A percentile compares a stretch with the other conserved stretches of the same genome.
phyloP scores from a whole-genome alignment of 2,113 vertebrate species.

The Vombatus ursinus region DNA sequence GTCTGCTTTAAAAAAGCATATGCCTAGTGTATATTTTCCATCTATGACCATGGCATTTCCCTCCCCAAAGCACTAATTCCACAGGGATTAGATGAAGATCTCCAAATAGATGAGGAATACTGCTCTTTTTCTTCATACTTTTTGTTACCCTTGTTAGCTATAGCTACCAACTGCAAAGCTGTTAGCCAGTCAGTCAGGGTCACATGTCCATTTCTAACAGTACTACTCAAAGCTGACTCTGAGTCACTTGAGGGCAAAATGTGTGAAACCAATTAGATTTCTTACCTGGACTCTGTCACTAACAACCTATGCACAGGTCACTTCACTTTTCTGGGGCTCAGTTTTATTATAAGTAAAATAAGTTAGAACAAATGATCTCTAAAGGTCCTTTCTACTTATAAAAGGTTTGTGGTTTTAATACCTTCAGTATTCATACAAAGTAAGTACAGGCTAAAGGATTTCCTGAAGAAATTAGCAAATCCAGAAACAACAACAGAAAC shows the following conservation, averaged over 20 bases:
- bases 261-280: conserved; percentile 5
- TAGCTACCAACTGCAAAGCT: background rate
- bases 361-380: background rate
- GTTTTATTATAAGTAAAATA: background rate
- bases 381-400: background rate
- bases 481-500: conserved; percentile 25
- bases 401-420: background rate
- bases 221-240: background rate
- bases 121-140: background rate
- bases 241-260: background rate
- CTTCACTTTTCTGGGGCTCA: conserved; percentile 33
- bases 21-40: background rate
- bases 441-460: conserved; percentile 13
- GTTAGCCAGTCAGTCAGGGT: too few species aligned
- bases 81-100: background rate
- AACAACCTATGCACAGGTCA: conserved; percentile 1
- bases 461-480: conserved; percentile 19
- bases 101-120: background rate
- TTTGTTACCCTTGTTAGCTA: background rate
- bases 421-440: background rate
- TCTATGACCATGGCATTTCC: background rate
- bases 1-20: background rate
- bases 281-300: conserved; percentile 10
- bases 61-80: background rate
- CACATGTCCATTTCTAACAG: background rate